Conservation (phyloP, 2,113 vertebrate species). For the Chlamydotis undulata region DNA sequence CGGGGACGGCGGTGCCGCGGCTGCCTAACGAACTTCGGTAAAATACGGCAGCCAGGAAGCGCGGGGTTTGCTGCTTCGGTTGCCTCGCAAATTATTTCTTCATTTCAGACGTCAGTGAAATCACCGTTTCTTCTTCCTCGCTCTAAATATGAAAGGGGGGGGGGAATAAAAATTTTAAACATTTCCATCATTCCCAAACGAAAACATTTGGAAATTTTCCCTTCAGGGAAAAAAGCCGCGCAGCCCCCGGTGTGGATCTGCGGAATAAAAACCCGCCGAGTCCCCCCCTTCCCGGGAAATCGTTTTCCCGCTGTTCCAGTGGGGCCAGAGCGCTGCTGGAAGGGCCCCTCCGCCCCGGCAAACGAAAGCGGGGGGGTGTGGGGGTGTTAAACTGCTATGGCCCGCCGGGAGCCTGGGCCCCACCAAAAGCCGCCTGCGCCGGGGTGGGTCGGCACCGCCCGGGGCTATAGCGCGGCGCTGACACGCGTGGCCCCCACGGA, state of each 20-base stretch:
- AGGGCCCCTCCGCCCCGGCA: background rate
- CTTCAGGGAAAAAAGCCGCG: background rate
- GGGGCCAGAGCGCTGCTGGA: background rate
- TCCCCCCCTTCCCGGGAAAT: background rate
- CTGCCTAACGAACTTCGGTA: background rate
- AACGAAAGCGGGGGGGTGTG: no score
- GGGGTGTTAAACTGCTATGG: no score
- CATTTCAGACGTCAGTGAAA: background rate
- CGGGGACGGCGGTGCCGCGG: background rate
- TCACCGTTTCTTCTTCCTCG: background rate
- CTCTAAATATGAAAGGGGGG: background rate
- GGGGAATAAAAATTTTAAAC: background rate
- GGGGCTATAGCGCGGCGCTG: background rate
- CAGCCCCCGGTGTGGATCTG: background rate
- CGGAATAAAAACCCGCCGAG: background rate
- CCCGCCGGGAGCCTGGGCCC: background rate
- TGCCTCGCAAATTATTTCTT: background rate
- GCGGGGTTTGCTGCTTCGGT: accelerated
- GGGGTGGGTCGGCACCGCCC: background rate
- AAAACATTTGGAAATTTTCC: background rate
- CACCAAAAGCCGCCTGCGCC: background rate
- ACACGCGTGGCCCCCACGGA: background rate
- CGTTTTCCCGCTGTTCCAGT: background rate
- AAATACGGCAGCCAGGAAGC: background rate
- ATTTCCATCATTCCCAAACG: background rate